Conservation (phyloP, 37 sponge, comb jelly and placozoan species). For the Hormiphora californensis region DNA sequence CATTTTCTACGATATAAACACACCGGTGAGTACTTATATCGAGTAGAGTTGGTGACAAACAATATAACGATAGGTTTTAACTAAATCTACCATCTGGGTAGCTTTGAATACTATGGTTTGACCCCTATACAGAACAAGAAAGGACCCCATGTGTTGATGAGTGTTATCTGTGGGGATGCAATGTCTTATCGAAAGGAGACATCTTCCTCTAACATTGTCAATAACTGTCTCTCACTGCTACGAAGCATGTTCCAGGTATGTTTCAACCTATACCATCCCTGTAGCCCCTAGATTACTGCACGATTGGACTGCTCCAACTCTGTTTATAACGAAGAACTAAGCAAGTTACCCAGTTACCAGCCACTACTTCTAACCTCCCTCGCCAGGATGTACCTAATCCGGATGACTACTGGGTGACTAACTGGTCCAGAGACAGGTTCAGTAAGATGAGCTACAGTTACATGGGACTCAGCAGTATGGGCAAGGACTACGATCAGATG, state of each 20-base stretch:
- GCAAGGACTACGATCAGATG: constrained; percentile 73
- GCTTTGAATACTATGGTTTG: too few relatives aligned
- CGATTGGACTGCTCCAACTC: too few relatives aligned
- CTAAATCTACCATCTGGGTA: too few relatives aligned
- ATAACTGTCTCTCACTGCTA: constrained; percentile 59
- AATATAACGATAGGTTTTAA: too few relatives aligned
- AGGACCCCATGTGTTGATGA: constrained; percentile 62
- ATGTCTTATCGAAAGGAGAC: constrained; percentile 57
- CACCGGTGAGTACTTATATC: neutral
- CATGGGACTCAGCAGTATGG: constrained; percentile 66
- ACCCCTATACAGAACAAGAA: constrained; percentile 1
- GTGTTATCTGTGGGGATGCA: constrained; percentile 69
- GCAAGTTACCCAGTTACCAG: neutral
- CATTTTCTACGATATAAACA: constrained; percentile 76
- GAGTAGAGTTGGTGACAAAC: neutral
- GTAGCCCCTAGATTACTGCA: too few relatives aligned
- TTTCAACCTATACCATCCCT: neutral
- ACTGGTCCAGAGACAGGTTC: constrained; percentile 70
- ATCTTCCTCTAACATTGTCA: constrained; percentile 59
- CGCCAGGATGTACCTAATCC: constrained; percentile 61
- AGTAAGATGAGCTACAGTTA: constrained; percentile 82
- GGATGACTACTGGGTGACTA: constrained; percentile 58
- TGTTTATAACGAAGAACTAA: too few relatives aligned
- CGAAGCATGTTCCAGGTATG: constrained; percentile 62
- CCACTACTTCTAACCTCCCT: neutral